These are phyloP conservation scores for Arrhamphus sclerolepis DNA, from an alignment of 2,797 vertebrate genomes.

Conservation along the genomic window DNA sequence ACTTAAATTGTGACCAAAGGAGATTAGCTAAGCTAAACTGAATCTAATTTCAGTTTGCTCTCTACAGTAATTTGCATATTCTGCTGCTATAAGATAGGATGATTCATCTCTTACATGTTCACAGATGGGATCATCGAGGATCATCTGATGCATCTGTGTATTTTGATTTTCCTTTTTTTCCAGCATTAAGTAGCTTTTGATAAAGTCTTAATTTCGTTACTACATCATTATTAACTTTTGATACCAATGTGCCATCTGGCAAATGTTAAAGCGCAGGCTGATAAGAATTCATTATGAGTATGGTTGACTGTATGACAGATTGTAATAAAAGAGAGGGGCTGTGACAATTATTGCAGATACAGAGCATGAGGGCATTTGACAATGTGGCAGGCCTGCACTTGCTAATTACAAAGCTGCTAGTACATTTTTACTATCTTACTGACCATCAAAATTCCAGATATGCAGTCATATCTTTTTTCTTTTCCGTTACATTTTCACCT, in stretches of 20 bases:
- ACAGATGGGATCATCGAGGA: conserved; percentile 80
- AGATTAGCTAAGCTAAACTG: conserved; percentile 73
- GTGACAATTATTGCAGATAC: conserved; percentile 77
- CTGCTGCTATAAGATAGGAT: conserved; percentile 55
- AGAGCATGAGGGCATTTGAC: conserved; percentile 72
- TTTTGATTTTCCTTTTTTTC: conserved; percentile 71
- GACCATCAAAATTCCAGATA: conserved; percentile 57
- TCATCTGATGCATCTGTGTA: conserved; percentile 73
- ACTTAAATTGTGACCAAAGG: conserved; percentile 61
- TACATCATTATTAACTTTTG: conserved; percentile 86
- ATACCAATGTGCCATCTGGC: conserved; percentile 83
- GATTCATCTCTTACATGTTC: conserved; percentile 72
- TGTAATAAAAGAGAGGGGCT: conserved; percentile 80
- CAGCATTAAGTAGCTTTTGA: conserved; percentile 81
- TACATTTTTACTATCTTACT: conserved; percentile 59
- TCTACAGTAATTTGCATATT: conserved; percentile 64
- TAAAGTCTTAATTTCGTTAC: conserved; percentile 85
- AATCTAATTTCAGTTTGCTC: conserved; percentile 65
- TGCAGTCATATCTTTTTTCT: conserved; percentile 39
- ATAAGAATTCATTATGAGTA: conserved; percentile 85
- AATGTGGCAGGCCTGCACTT: conserved; percentile 71
- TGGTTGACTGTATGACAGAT: conserved; percentile 79
- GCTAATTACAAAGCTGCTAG: conserved; percentile 77
- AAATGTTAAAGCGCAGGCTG: conserved; percentile 79
- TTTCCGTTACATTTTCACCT: conserved; percentile 26